Conservation (phyloP, 2,113 vertebrate species). For the Gnathochromis pfefferi region DNA sequence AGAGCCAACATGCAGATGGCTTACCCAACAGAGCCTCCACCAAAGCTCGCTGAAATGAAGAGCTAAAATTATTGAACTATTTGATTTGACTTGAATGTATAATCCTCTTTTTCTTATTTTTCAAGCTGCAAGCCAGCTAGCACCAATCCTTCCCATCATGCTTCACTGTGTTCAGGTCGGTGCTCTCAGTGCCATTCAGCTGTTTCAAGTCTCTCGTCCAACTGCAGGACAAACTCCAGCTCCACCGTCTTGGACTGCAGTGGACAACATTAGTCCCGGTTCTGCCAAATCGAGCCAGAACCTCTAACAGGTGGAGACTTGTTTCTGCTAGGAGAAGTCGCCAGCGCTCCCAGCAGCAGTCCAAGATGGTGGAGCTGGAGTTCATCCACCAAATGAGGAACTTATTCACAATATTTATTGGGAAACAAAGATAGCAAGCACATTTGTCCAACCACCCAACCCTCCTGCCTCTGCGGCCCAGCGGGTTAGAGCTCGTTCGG, state of each 20-base stretch:
- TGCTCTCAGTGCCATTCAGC: not conserved
- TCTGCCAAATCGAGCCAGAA: not conserved
- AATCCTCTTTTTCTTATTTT: not conserved
- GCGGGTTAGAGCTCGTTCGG: fast-evolving
- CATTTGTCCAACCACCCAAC: not conserved
- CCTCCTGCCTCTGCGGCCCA: not conserved
- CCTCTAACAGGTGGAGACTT: not conserved
- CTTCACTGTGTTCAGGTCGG: not conserved
- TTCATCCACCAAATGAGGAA: not conserved
- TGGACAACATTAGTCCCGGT: not conserved
- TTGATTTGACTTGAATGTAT: not conserved
- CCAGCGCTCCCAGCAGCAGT: not conserved
- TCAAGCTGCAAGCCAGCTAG: not conserved
- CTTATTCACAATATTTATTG: not conserved
- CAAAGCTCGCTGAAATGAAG: not conserved
- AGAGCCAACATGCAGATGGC: not conserved
- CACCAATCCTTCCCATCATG: not conserved
- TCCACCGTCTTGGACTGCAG: not conserved
- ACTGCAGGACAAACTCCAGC: not conserved
- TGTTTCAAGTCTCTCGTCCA: not conserved
- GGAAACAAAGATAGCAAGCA: not conserved
- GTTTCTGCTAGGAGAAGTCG: not conserved
- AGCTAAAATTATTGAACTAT: not conserved
- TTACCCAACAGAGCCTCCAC: not conserved
- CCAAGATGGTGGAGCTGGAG: not conserved